Evolutionary conservation across 2,888 invertebrate species (phyloP).

Genomic region (Mylabris sibirica): DNA sequence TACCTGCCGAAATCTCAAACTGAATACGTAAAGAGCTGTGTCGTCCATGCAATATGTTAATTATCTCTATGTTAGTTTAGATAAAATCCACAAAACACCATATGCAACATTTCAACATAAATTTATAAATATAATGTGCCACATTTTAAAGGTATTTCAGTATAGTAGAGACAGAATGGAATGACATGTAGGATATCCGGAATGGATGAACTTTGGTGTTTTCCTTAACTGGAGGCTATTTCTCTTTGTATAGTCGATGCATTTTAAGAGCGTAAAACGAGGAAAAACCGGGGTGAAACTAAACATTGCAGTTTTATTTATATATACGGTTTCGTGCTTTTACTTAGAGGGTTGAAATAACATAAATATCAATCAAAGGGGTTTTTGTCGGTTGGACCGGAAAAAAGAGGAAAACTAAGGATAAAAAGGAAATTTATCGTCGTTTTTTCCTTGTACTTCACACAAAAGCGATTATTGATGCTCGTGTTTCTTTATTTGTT

Average conservation of each 20-base stretch:
- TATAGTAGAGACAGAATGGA: not conserved
- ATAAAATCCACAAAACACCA: conserved; percentile 27
- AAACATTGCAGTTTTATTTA: conserved; percentile 45
- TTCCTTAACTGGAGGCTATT: conserved; percentile 35
- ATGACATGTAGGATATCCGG: not conserved
- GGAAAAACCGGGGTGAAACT: not conserved
- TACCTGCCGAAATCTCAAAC: conserved; percentile 43
- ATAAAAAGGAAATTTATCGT: not conserved
- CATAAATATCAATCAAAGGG: conserved; percentile 46
- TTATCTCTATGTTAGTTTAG: conserved; percentile 25
- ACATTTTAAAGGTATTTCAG: conserved; percentile 32
- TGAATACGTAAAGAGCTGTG: conserved; percentile 45
- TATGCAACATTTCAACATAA: conserved; percentile 39
- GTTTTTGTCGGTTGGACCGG: conserved; percentile 30
- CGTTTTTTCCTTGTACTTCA: not conserved
- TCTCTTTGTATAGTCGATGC: conserved; percentile 45
- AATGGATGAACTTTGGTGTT: conserved; percentile 47
- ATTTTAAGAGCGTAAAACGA: conserved; percentile 25
- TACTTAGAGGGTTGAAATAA: conserved; percentile 36
- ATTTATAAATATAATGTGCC: conserved; percentile 42
- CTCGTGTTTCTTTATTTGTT: no score
- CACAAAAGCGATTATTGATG: not conserved
- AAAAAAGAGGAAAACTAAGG: conserved; percentile 15
- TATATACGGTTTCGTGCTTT: conserved; percentile 35
- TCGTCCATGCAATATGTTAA: conserved; percentile 34